Conservation (phyloP, 2,113 vertebrate species). For the Oryzias woworae region DNA sequence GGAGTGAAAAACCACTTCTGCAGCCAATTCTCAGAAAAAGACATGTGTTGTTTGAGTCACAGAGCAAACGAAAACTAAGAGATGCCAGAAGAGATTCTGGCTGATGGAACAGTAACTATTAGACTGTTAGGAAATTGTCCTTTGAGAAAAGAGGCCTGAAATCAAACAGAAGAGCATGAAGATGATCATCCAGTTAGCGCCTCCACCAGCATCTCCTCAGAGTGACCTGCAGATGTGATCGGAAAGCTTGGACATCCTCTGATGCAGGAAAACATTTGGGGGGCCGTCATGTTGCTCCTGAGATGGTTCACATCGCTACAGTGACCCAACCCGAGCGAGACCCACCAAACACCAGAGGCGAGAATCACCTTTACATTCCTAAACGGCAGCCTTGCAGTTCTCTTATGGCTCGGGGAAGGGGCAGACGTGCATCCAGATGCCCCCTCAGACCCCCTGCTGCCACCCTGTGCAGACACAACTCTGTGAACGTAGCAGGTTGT, state of each 20-base stretch:
- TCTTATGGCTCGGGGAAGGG: slow-evolving; percentile 21
- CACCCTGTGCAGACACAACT: slow-evolving; percentile 11
- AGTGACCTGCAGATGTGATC: not conserved
- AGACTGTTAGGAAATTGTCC: too few relatives aligned
- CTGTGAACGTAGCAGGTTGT: slow-evolving; percentile 34
- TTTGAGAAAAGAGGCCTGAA: too few relatives aligned
- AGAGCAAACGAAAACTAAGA: not conserved
- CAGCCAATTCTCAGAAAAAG: not conserved
- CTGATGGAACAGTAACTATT: too few relatives aligned
- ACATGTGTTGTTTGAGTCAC: not conserved
- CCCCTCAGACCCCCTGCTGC: slow-evolving; percentile 40
- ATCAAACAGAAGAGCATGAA: too few relatives aligned
- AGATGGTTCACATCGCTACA: slow-evolving; percentile 37
- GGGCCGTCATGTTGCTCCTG: slow-evolving; percentile 11
- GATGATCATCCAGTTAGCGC: not conserved
- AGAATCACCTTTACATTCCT: slow-evolving; percentile 3
- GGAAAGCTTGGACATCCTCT: slow-evolving; percentile 7
- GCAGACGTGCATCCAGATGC: slow-evolving; percentile 1
- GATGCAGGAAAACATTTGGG: slow-evolving; percentile 33
- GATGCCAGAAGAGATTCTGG: not conserved
- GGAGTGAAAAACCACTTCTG: not conserved
- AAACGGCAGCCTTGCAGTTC: slow-evolving; percentile 1
- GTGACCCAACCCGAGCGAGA: slow-evolving; percentile 37
- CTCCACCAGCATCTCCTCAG: not conserved
- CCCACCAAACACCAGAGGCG: slow-evolving; percentile 13